Evolutionary conservation across 2,113 vertebrate genomes (phyloP).

Genomic region (Phaetusa simplex): DNA sequence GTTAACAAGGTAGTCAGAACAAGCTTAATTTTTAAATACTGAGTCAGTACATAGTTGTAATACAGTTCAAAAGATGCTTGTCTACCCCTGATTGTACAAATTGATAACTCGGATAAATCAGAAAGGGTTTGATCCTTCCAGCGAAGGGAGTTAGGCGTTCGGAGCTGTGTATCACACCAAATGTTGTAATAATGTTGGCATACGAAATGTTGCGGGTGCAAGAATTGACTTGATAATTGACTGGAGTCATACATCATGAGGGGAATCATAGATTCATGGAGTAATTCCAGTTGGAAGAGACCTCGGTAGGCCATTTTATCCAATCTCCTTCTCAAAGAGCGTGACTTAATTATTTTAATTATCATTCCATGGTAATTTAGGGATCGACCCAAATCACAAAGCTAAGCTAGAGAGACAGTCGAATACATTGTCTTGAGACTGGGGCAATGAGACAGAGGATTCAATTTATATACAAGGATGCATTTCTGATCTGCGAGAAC

Average conservation of each 20-base stretch:
- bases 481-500: not conserved
- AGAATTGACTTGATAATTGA: not conserved
- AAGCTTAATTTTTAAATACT: not conserved
- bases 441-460: not conserved
- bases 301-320: not conserved
- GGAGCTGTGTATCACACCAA: not conserved
- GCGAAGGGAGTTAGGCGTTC: rapidly evolving
- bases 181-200: not conserved
- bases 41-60: not conserved
- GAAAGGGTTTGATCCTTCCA: not conserved
- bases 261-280: not conserved
- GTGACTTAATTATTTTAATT: not conserved
- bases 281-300: not conserved
- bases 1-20: not conserved
- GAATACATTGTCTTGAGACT: not conserved
- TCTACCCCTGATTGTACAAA: not conserved
- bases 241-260: not conserved
- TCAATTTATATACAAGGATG: not conserved
- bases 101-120: not conserved
- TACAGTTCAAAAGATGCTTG: not conserved
- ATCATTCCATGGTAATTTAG: not conserved
- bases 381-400: not conserved
- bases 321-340: not conserved
- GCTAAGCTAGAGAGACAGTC: not conserved
- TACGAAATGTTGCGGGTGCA: not conserved